Evolutionary conservation across 1,140 invertebrate species (phyloP), one percentile per base, ranked within the genome.

Genomic region (Papilio xuthus): DNA sequence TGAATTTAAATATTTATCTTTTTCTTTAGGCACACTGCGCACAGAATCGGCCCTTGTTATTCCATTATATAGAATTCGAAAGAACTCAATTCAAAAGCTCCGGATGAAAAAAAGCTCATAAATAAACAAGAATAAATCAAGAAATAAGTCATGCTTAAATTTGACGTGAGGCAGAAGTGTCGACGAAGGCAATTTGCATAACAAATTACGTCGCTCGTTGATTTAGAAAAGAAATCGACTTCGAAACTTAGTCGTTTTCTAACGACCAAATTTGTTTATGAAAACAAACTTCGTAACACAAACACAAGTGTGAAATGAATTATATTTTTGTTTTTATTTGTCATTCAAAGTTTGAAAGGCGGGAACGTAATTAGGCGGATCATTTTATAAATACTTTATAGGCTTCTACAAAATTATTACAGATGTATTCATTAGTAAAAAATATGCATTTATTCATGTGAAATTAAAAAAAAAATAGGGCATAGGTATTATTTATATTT

Each of bases 171-270:
- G 82, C 78, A 80, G 79, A 81, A 83, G 80, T 81, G 82, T 83
- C 82, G 82, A 63, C 78, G 78, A 73, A 75, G 76, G 71, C 78
- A 81, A 83, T 83, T 81, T 83, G 74, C 82, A 83, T 81, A 83
- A 83, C 81, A 83, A 83, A 81, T 83, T 83, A 83, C 81, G 70
- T 79, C 82, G 82, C 78, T 81, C 78, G 80, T 83, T 81, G 82
- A 83, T 83, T 83, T 81, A 83, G 80, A 83, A 83, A 83, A 81
- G 82, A 81, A 81, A 79, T 81, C 78, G 78, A 81, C 80, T 83
- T 81, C 73, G 75, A 78, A 83, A 81, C 82, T 79, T 77, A 80
- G 80, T 41, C 74, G 80, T 83, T 79, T 79, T 80, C 79, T 77
- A 80, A 73, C 73, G 73, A 79, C 80, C 37, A 83, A 81, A 83